Base-by-base conservation (phyloP, 2,888 invertebrate species). In the Scaptomyza polygonia region DNA sequence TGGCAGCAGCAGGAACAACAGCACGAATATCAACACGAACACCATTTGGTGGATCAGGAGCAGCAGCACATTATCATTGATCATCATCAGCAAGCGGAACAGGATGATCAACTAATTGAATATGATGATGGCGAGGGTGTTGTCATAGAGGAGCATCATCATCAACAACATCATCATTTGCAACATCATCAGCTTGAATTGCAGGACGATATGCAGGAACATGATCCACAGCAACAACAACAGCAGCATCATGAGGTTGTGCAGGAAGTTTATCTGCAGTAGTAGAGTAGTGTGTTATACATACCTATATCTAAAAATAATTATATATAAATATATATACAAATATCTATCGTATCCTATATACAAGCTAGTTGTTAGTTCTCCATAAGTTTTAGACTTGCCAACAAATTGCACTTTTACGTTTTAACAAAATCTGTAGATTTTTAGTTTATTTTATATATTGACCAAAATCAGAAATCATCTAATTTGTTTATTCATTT, bases 231-330 rank as follows among this genome's bases (percentile, higher is more conserved):
- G 39, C 89, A 88, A 45, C 88, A 87, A 47, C 88, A 87, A 39
- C 72, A 89, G 54, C 90, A 89, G 54, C 90, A 89, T 47, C 86
- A 89, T 43, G 89, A 90, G 32, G 87, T 88, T 43, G 89, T 89
- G 27, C 90, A 90, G 61, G 89, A 90, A 51, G 89, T 90, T 48
- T 90, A 90, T 79, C 76, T 90, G 55, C 89, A 88, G 52, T 88
- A 79, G 51, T 53, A n/a, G 21, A 79, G 51, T 53, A n/a, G 21
- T 47, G 21, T 55, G 58, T 59, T 69, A 56, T 25, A 49, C 36
- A 56, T 53, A 56, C 25, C 0, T 43, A 51, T 45, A 43, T 30
- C 4, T 11, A 30, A 11, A 3, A 29, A 9, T 29, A n/a, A n/a
- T n/a, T n/a, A n/a, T n/a, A n/a, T n/a, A 2, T 7, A 34, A 14